Evolutionary conservation across 2,797 vertebrate species (phyloP), one percentile per base, ranked within the genome.

Genomic region (Premnoplex brunnescens): DNA sequence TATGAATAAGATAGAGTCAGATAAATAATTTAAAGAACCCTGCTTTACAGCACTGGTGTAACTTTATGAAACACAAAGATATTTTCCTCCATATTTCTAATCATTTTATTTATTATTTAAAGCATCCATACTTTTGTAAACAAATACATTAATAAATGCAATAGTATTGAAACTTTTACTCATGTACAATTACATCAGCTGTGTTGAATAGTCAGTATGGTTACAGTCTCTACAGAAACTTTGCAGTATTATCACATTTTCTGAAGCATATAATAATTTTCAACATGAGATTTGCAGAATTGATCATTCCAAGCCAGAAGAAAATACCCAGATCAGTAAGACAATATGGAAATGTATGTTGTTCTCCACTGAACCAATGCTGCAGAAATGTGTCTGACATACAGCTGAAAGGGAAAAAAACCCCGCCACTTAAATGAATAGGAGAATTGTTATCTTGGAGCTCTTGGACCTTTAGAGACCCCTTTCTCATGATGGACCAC

Each of bases 81-180:
- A 28, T 46, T 21, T 77, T 39, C 32, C 12, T 4, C 71, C 7
- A 1, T 59, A 30, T 49, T 68, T 64, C 5, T 68, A 68, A 68
- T 7, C 3, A 4, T 56, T 86, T 63, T 71, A 24, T 82, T 87
- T 71, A 30, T 58, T 75, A 18, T 37, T 75, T 43, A 76, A 79
- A 4, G 0, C 0, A 2, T 12, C 26, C 7, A 22, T 52, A 16
- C 3, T 27, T 74, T 18, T 62, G 24, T 64, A 26, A 78, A 48
- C 4, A 78, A 86, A 51, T 36, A 9, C 13, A 43, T 81, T 54
- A 26, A 78, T 56, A 60, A 72, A 46, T 78, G 17, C 13, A 62
- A 43, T 28, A 37, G 2, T 17, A 62, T 7, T 51, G 71, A 66
- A 83, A 32, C 5, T 18, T 24, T 74, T 92, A 9, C 20, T 81